A percentile compares a stretch with the other conserved stretches of the same genome.
These are phyloP conservation scores for Monarcha castaneiventris DNA, from an alignment of 2,113 vertebrate species.

Conservation along the genomic window DNA sequence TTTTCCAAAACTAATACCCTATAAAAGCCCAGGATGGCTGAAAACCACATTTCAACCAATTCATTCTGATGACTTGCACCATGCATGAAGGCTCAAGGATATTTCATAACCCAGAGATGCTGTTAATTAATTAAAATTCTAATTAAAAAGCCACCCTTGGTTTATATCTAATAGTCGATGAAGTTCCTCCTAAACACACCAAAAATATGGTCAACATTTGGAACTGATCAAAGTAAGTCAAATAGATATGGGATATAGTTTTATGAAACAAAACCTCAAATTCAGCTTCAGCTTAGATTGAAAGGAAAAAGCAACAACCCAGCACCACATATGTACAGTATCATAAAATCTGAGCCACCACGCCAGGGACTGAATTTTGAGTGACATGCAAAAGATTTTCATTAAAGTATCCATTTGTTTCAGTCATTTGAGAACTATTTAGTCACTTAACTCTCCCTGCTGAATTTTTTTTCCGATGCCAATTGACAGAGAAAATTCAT, in stretches of 20 bases:
- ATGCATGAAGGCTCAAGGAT: slow-evolving; percentile 66
- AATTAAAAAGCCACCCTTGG: slow-evolving; percentile 22
- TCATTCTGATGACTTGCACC: slow-evolving; percentile 28
- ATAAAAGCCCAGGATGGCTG: slow-evolving; percentile 55
- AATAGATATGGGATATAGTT: not conserved
- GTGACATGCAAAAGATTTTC: slow-evolving; percentile 61
- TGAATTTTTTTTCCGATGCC: slow-evolving; percentile 57
- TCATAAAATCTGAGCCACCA: slow-evolving; percentile 40
- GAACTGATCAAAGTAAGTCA: slow-evolving; percentile 1
- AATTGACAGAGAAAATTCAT: slow-evolving; percentile 62
- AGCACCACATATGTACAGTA: not conserved
- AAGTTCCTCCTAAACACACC: slow-evolving; percentile 15
- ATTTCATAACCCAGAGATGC: slow-evolving; percentile 17
- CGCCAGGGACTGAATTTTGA: slow-evolving; percentile 46
- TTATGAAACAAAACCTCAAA: slow-evolving; percentile 1
- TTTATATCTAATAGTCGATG: not conserved
- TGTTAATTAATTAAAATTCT: slow-evolving; percentile 61
- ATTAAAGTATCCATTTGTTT: slow-evolving; percentile 67
- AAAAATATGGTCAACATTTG: not conserved
- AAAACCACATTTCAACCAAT: slow-evolving; percentile 55
- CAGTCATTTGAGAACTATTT: slow-evolving; percentile 65
- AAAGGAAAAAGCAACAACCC: not conserved
- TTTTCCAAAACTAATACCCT: slow-evolving; percentile 63
- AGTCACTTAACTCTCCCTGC: slow-evolving; percentile 45
- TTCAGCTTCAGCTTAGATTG: not conserved